phyloP scores from a whole-genome alignment of 2,113 vertebrate species.

The Nyctibius bracteatus region DNA sequence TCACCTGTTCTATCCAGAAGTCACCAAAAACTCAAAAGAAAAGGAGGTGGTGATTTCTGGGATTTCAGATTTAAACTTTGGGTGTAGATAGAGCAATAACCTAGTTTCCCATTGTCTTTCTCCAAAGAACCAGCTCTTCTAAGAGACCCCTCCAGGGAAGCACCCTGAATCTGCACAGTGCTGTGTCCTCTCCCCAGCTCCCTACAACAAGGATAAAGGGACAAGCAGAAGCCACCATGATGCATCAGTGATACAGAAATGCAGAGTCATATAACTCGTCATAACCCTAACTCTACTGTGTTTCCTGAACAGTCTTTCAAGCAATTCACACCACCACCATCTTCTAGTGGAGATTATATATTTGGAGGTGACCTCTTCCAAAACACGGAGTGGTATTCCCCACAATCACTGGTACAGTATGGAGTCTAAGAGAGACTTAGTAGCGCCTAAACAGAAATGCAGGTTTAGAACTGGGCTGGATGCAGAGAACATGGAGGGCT shows the following conservation, averaged over 20 bases:
- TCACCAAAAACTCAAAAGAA: neutral
- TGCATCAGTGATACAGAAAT: neutral
- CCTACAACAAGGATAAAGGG: neutral
- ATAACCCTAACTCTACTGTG: neutral
- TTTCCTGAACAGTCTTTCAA: neutral
- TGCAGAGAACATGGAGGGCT: neutral
- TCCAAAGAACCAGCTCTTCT: neutral
- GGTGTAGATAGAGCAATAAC: neutral
- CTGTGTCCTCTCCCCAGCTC: neutral
- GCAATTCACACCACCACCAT: neutral
- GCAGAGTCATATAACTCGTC: neutral
- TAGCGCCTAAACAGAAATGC: neutral
- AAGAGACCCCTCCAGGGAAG: neutral
- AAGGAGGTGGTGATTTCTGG: neutral
- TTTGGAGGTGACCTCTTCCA: neutral
- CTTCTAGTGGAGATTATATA: neutral
- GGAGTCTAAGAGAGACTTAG: neutral
- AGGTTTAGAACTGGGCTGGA: neutral
- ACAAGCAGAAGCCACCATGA: neutral
- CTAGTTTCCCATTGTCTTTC: neutral
- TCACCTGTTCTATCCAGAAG: neutral
- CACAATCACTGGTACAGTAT: neutral
- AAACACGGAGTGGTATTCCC: neutral
- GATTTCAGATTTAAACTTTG: neutral
- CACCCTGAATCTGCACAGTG: neutral